Base-by-base conservation (phyloP, 2,888 invertebrate species). In the Torymus tubicola region DNA sequence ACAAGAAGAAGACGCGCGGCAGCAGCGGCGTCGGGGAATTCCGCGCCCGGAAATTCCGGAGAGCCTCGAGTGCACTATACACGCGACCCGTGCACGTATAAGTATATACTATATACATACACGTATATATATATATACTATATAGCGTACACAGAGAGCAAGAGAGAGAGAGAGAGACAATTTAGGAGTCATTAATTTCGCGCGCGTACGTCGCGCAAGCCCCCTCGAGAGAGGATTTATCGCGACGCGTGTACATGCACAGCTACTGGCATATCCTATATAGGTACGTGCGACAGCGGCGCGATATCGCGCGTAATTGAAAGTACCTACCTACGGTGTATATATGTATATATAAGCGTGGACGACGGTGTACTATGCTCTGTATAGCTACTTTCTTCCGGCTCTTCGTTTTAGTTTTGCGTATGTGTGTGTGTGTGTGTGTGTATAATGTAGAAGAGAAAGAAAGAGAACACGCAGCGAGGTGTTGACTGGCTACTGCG, bases 181-280 rank as follows among this genome's bases (percentile, higher is more conserved):
- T 80, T 80, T 76, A 76, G 63, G 57, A 57, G 72, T 60, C 80
- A 65, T 80, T 80, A 76, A 76, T 80, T 80, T 68, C 74, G 13
- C n/a, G 18, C 72, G 16, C 50, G 67, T 71, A 70, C 16, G 21
- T 13, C 24, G n/a, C 55, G 16, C 16, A 18, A 18, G 63, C 31
- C 31, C 58, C 58, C 13, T 63, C 42, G 42, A 42, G 64, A 16
- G 53, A 75, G 70, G 73, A 73, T 73, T 78, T 78, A 78, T 78
- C 73, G 68, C 65, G 42, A 42, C 42, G 42, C 42, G 42, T 42
- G 42, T 42, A 42, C 42, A 8, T 8, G 21, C 21, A 21, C 21
- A 21, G n/a, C 21, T 21, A 21, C 31, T 42, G 42, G 42, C 42
- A 42, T 42, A 42, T 42, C 42, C 42, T 42, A 31, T 31, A 42